These are phyloP conservation scores for Labeo catla DNA, from an alignment of 2,113 vertebrate species.

Conservation along the genomic window DNA sequence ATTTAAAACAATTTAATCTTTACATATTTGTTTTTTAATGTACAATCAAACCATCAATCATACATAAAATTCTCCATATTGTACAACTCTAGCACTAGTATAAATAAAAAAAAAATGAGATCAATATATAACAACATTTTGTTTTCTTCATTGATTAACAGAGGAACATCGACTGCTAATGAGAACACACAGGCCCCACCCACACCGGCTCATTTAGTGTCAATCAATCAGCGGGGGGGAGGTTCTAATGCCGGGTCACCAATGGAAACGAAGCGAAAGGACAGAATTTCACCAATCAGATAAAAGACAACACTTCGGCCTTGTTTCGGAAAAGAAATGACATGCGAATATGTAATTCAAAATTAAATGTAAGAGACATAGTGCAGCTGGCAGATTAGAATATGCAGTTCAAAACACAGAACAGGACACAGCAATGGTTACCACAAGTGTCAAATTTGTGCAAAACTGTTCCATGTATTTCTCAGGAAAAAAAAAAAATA, in stretches of 20 bases:
- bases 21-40: slow-evolving; percentile 74
- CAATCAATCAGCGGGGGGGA: slow-evolving; percentile 66
- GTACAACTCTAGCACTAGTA: slow-evolving; percentile 88
- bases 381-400: not conserved
- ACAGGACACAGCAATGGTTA: not conserved
- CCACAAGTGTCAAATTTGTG: not conserved
- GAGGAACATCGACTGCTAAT: slow-evolving; percentile 68
- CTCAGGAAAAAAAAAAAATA: not conserved
- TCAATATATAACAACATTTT: slow-evolving; percentile 82
- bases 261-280: slow-evolving; percentile 52
- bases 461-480: not conserved
- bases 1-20: slow-evolving; percentile 79
- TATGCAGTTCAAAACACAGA: not conserved
- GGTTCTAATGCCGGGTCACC: slow-evolving; percentile 29
- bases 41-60: slow-evolving; percentile 88
- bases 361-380: not conserved
- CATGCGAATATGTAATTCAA: not conserved
- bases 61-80: slow-evolving; percentile 82
- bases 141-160: slow-evolving; percentile 77
- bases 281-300: slow-evolving; percentile 21
- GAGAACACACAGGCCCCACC: slow-evolving; percentile 40
- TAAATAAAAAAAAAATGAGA: slow-evolving; percentile 90
- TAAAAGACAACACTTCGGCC: not conserved
- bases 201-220: slow-evolving; percentile 57
- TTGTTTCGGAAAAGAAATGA: not conserved